Base-by-base conservation (phyloP, 2,888 invertebrate species). In the Empis stercorea region DNA sequence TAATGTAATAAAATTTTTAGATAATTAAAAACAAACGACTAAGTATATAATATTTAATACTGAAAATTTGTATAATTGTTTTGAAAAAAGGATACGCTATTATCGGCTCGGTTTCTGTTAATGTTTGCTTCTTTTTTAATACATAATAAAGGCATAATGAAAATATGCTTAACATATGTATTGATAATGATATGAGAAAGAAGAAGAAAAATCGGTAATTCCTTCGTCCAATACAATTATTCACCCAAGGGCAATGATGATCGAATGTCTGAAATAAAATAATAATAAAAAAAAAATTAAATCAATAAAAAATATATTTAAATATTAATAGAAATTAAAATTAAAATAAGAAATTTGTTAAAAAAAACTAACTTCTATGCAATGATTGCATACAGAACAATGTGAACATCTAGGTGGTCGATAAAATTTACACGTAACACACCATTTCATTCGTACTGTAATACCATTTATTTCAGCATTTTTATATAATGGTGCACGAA, bases 401-500 rank as follows among this genome's bases (percentile, higher is more conserved):
- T 99, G 99, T 51, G 95, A 95, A 72, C 97, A 96, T 63, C 99
- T 78, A 54, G 99, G 99, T 66, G 99, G 99, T 62, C 99, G 79
- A 73, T 99, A 99, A 76, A 99, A 99, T 75, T 96, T 94, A 75
- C 99, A 99, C 3, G 99, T 99, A 57, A 94, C 91, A 73, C 99
- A 97, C 97, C 97, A 99, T 73, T 99, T 99, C 97, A 99, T 97
- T 53, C 97, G 84, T 52, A 99, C 95, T 13, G 94, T 94, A 57
- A 97, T 94, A 52, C 96, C 96, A 73, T 95, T 93, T 58, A 99
- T 95, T 72, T 97, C 96, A 54, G 96, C 93, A 71, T 86, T 94
- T 72, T 92, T 93, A 72, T 96, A 97, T 51, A 99, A 75, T 10
- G 93, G 93, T 51, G 96, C 93, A 60, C 95, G 80, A 65, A 94